Evolutionary conservation across 2,888 invertebrate species (phyloP), one percentile per base, ranked within the genome.

Genomic region (Epirrita christyi): DNA sequence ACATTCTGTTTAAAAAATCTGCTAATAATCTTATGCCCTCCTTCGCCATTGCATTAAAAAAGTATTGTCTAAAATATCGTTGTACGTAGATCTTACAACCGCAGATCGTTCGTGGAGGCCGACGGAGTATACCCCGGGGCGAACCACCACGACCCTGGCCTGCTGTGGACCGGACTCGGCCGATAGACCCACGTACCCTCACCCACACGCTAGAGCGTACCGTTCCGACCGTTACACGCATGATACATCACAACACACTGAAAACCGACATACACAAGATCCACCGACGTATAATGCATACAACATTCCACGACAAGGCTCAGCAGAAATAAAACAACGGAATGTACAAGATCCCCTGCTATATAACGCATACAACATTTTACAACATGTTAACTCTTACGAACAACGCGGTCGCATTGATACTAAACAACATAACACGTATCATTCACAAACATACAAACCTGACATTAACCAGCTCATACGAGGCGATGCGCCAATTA

Each of bases 81-180:
- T 89, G 86, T 88, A 88, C 82, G 84, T 87, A 92, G 91, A 89
- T 89, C 91, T 85, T 91, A 92, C 91, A 90, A 92, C 88, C 91
- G 92, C 87, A 92, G 94, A 84, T 94, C 94, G 59, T 87, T 93
- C 80, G 92, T 94, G 72, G 92, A 94, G 72, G 80, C 88, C 67
- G 93, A 93, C 70, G 93, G 92, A 6, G 85, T 83, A 8, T 93
- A 94, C 73, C 94, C 94, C 36, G 93, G 93, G 2, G 93, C 94
- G 47, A 94, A 94, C 74, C 92, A 93, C 65, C 93, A 94, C 72
- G 94, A 94, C 81, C 94, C 95, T 36, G 94, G 92, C 57, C 88
- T 94, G 78, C 93, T 94, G 91, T 94, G 94, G 94, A 88, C 94
- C 37, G 94, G 94, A 10, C 90, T 94, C 66, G 94, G 94, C 55